Evolutionary conservation across 64 coral and sea anemone genomes (phyloP).

Genomic region (Pocillopora damicornis): DNA sequence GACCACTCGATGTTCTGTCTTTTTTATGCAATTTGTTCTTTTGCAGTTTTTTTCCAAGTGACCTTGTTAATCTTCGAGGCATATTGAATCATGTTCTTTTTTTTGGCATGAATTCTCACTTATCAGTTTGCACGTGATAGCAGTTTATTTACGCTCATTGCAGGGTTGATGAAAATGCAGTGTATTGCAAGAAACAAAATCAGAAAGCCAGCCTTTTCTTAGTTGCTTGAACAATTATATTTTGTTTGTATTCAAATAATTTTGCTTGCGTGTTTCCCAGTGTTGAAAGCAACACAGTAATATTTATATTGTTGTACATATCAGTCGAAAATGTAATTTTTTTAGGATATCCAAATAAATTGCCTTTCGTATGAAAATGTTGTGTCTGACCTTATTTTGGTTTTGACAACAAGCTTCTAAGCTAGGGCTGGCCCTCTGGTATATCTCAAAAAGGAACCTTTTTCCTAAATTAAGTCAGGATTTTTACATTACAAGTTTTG

Average conservation of each 20-base stretch:
- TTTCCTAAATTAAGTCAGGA: too few relatives aligned
- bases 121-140: neutral
- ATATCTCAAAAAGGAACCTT: neutral
- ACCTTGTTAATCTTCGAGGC: too few relatives aligned
- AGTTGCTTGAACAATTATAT: neutral
- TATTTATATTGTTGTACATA: conserved; percentile 33
- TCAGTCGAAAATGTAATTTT: neutral
- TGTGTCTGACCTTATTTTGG: neutral
- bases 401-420: neutral
- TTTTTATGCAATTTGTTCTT: too few relatives aligned
- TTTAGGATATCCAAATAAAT: neutral
- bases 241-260: neutral
- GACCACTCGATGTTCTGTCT: too few relatives aligned
- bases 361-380: neutral
- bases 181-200: neutral
- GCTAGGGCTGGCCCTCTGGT: conserved; percentile 24
- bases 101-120: too few relatives aligned
- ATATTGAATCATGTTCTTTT: too few relatives aligned
- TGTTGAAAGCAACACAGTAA: neutral
- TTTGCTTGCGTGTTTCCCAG: neutral
- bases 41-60: too few relatives aligned
- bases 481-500: too few relatives aligned
- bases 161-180: neutral
- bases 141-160: neutral
- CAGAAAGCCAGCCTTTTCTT: conserved; percentile 44